phyloP scores from a whole-genome alignment of 2,113 vertebrate genomes.

The Semnornis frantzii region DNA sequence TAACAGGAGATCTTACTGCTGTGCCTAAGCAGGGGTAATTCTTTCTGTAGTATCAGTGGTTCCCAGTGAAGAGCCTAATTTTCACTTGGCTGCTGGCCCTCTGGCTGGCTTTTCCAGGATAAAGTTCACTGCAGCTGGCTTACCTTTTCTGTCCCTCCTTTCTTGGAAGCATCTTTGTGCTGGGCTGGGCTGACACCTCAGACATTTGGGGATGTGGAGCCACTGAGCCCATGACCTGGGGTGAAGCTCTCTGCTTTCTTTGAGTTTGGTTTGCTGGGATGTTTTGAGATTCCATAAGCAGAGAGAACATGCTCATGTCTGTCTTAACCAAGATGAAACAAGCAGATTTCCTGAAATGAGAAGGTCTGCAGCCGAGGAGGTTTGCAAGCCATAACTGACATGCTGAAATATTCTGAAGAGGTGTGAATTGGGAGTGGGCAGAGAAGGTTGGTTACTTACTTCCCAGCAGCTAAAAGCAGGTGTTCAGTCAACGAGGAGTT shows the following conservation, averaged over 20 bases:
- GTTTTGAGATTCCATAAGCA: neutral
- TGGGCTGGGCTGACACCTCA: neutral
- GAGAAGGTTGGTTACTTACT: slow-evolving; percentile 2
- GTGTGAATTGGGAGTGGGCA: neutral
- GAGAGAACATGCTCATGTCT: neutral
- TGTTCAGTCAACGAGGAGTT: slow-evolving; percentile 33
- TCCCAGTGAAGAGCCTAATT: neutral
- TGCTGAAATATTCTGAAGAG: neutral
- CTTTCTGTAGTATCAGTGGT: neutral
- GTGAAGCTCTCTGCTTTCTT: neutral
- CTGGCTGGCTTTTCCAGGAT: neutral
- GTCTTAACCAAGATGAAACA: neutral
- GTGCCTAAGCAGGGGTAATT: neutral
- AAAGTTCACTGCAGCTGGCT: neutral
- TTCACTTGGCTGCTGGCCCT: neutral
- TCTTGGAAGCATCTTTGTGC: neutral
- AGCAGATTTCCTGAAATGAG: neutral
- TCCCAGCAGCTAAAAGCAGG: slow-evolving; percentile 36
- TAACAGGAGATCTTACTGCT: neutral
- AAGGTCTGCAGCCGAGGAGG: neutral
- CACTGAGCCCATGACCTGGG: fast-evolving
- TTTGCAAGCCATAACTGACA: slow-evolving; percentile 3
- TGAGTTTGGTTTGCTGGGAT: neutral
- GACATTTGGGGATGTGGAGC: neutral
- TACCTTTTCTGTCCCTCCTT: neutral